Percentiles rank a stretch among this genome's conserved stretches.
phyloP scores from a whole-genome alignment of 2,113 vertebrate genomes.

The Oceanodroma tethys region DNA sequence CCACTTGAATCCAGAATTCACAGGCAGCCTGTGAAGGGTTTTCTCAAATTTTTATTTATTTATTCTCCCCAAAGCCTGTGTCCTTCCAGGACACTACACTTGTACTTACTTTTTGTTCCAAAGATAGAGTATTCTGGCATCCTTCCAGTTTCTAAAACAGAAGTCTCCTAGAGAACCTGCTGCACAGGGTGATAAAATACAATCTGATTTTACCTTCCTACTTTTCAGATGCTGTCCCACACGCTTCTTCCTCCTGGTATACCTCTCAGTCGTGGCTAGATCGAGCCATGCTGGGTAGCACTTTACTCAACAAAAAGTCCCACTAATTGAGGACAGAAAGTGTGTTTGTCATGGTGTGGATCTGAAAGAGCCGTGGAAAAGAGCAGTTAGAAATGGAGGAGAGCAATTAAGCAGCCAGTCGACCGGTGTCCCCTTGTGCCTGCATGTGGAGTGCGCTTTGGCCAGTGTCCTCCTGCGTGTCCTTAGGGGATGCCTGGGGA shows the following conservation, averaged over 20 bases:
- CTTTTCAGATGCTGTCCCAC: not conserved
- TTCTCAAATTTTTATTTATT: not conserved
- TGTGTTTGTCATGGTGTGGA: not conserved
- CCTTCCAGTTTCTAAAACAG: not conserved
- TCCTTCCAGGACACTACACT: not conserved
- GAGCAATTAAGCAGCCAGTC: not conserved
- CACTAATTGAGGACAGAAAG: not conserved
- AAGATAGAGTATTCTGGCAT: not conserved
- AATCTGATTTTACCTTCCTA: not conserved
- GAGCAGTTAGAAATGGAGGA: not conserved
- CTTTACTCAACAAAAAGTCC: not conserved
- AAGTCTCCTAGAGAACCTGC: not conserved
- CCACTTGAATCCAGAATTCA: not conserved
- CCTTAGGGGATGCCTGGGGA: not conserved
- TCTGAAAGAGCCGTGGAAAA: not conserved
- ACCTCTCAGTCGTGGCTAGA: not conserved
- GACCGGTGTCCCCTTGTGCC: not conserved
- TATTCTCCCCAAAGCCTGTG: not conserved
- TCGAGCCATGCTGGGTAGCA: fast-evolving
- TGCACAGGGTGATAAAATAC: not conserved
- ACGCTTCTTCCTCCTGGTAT: not conserved
- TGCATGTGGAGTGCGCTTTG: not conserved
- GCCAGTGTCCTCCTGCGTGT: too few relatives aligned
- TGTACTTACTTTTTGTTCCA: not conserved
- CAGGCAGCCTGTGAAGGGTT: not conserved